These are phyloP conservation scores for Aphelocoma californica DNA, from an alignment of 2,797 vertebrate species.

Conservation along the genomic window DNA sequence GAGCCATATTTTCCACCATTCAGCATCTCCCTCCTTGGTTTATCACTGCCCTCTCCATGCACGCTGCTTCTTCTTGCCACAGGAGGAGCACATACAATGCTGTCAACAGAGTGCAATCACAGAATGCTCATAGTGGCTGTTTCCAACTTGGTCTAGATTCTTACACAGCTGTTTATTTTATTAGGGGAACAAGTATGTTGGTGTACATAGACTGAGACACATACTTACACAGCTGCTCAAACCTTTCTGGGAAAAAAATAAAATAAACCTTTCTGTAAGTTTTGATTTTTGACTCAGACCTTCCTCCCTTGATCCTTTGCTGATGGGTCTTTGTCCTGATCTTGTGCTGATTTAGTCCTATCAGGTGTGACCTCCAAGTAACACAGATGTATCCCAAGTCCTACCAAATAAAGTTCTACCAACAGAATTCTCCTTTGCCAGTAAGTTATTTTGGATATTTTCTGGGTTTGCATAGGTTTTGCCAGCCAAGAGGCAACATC, in stretches of 20 bases:
- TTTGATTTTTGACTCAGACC: background rate
- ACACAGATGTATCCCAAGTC: background rate
- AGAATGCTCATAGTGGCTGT: background rate
- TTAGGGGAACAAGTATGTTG: background rate
- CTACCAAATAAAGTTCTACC: background rate
- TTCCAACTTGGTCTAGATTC: background rate
- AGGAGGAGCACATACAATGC: background rate
- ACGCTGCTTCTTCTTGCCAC: rapidly evolving
- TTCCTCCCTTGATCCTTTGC: background rate
- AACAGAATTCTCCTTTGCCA: background rate
- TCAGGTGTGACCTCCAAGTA: background rate
- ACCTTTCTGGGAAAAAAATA: background rate
- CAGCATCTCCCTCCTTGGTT: background rate
- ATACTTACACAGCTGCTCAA: background rate
- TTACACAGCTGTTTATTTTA: background rate
- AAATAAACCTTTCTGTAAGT: background rate
- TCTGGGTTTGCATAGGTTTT: background rate
- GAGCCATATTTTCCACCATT: background rate
- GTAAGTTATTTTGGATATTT: background rate
- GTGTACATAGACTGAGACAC: background rate
- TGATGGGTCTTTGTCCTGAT: background rate
- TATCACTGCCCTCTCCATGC: background rate
- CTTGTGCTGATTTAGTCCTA: background rate
- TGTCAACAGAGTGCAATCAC: background rate
- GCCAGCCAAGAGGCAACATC: background rate